phyloP scores from a whole-genome alignment of 1,140 invertebrate genomes.

The Samia ricini region DNA sequence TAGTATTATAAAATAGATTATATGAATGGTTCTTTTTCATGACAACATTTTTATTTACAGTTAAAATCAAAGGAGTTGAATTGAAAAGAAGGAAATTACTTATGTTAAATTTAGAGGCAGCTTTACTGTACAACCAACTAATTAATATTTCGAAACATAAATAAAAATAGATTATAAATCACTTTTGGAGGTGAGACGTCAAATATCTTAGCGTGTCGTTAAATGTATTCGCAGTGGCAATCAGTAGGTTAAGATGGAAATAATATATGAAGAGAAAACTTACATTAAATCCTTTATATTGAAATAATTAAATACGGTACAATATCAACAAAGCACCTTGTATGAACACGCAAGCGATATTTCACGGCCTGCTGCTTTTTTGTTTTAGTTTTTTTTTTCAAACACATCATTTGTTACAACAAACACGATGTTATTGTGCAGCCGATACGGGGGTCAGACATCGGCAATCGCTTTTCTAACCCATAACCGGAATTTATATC shows the following conservation, averaged over 20 bases:
- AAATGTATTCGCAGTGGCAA: no score
- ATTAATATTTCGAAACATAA: no score
- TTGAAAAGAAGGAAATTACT: no score
- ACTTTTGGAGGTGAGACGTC: no score
- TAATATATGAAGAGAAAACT: neutral
- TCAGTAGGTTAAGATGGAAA: neutral
- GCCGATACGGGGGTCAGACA: constrained; percentile 40
- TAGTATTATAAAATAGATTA: no score
- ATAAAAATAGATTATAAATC: no score
- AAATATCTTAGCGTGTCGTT: no score
- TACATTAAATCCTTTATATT: neutral
- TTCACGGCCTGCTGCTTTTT: neutral
- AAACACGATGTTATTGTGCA: constrained; percentile 53
- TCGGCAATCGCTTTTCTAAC: constrained; percentile 49
- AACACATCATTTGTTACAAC: constrained; percentile 54
- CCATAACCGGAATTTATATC: constrained; percentile 71
- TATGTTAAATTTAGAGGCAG: no score
- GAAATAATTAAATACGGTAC: neutral
- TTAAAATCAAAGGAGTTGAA: no score
- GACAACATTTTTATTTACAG: no score
- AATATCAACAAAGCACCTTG: neutral
- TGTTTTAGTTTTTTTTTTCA: constrained; percentile 26
- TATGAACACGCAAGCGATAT: neutral
- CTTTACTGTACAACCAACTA: no score
- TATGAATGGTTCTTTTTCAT: no score